Percentiles rank a stretch among this genome's conserved stretches.
Evolutionary conservation across 2,113 vertebrate genomes (phyloP).

Genomic region (Reinhardtius hippoglossoides): DNA sequence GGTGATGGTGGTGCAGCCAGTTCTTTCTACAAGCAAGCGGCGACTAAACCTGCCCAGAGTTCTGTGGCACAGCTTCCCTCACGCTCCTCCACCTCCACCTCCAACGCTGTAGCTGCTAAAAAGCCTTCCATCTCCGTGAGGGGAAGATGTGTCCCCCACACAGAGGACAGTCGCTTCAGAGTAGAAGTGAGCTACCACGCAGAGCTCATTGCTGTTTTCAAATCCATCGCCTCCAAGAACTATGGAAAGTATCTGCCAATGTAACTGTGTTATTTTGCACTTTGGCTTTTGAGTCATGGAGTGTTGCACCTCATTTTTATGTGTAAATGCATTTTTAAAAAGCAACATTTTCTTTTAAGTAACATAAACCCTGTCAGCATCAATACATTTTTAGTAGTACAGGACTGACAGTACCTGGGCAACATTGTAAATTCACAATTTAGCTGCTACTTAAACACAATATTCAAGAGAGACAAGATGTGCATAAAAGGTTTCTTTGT

Average conservation of each 20-base stretch:
- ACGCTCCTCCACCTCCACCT: slow-evolving; percentile 16
- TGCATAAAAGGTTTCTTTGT: neutral
- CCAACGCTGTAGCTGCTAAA: slow-evolving; percentile 59
- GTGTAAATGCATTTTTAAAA: no score
- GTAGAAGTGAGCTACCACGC: slow-evolving; percentile 90
- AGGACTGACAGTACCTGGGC: neutral
- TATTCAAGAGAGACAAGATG: neutral
- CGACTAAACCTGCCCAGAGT: slow-evolving; percentile 45
- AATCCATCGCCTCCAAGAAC: slow-evolving; percentile 88
- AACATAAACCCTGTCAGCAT: no score
- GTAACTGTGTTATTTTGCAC: neutral
- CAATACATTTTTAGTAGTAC: neutral
- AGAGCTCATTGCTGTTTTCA: slow-evolving; percentile 89
- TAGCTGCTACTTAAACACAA: neutral
- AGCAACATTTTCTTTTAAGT: no score
- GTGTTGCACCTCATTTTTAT: neutral
- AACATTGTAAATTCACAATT: neutral
- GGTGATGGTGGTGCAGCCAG: slow-evolving; percentile 19
- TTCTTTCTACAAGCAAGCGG: slow-evolving; percentile 68
- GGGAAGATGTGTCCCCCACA: slow-evolving; percentile 85
- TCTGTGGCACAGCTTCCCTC: slow-evolving; percentile 38
- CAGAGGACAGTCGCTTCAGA: slow-evolving; percentile 85
- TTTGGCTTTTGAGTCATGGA: slow-evolving; percentile 2
- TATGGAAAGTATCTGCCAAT: slow-evolving; percentile 85
- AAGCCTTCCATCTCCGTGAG: slow-evolving; percentile 72